These are phyloP conservation scores for Drosophila eohydei DNA, from an alignment of 2,888 invertebrate genomes.

Conservation along the genomic window DNA sequence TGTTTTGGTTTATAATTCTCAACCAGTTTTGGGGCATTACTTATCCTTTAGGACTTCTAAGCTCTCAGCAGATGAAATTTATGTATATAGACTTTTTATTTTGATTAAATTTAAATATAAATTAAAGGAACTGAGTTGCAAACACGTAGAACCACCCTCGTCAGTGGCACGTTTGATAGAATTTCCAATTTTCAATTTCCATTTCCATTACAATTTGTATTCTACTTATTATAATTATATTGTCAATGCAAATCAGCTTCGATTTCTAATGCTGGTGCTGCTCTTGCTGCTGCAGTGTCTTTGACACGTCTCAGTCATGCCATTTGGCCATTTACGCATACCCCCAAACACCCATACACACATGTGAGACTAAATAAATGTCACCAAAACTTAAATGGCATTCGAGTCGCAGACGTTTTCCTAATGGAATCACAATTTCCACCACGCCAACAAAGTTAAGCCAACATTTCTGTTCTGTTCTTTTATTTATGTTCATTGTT, in stretches of 20 bases:
- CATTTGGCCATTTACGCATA: conserved; percentile 8
- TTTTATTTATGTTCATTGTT: conserved; percentile 36
- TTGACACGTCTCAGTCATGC: conserved; percentile 38
- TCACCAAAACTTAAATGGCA: conserved; percentile 71
- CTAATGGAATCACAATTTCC: conserved; percentile 77
- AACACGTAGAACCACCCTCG: conserved; percentile 7
- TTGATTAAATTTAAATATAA: neutral
- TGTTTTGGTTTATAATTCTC: neutral
- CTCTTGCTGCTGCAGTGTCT: conserved; percentile 30
- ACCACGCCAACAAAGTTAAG: conserved; percentile 46
- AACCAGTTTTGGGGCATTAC: neutral
- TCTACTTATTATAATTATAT: conserved; percentile 49
- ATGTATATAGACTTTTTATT: neutral
- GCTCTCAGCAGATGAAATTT: neutral
- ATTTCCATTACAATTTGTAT: conserved; percentile 40
- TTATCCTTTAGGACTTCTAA: no score
- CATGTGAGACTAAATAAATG: conserved; percentile 42
- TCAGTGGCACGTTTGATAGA: conserved; percentile 1
- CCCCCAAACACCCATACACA: conserved; percentile 1
- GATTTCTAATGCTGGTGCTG: conserved; percentile 9
- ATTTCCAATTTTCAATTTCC: conserved; percentile 39
- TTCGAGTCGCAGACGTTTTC: conserved; percentile 74
- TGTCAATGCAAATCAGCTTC: conserved; percentile 46
- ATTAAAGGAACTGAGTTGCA: neutral
- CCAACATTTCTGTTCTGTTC: conserved; percentile 51